Percentiles rank a stretch among this genome's conserved stretches.
phyloP scores from a whole-genome alignment of 2,797 vertebrate genomes.

The Centroberyx gerrardi region DNA sequence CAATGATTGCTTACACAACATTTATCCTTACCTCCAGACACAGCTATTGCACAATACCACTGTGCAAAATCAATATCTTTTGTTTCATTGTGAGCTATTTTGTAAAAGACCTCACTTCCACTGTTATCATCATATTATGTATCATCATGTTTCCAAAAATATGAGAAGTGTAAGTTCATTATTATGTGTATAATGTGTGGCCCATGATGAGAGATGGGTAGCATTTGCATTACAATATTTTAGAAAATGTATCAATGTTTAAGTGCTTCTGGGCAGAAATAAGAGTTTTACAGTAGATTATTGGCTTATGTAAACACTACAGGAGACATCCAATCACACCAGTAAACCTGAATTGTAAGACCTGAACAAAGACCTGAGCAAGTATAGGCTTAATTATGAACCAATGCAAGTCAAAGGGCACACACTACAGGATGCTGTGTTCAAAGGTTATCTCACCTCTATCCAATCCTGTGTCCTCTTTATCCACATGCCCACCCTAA shows the following conservation, averaged over 20 bases:
- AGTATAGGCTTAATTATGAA: neutral
- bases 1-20: conserved; percentile 54
- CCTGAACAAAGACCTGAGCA: neutral
- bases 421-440: neutral
- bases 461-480: neutral
- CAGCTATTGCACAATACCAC: conserved; percentile 54
- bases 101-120: neutral
- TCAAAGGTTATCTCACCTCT: neutral
- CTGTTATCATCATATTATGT: neutral
- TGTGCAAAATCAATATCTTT: conserved; percentile 28
- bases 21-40: conserved; percentile 33
- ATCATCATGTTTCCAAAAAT: too few relatives aligned
- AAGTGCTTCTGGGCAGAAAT: too few relatives aligned
- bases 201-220: too few relatives aligned
- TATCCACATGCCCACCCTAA: neutral
- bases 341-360: too few relatives aligned
- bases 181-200: too few relatives aligned
- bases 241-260: too few relatives aligned
- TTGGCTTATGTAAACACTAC: too few relatives aligned
- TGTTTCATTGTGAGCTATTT: conserved; percentile 24
- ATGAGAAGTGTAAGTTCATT: too few relatives aligned
- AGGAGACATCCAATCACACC: too few relatives aligned
- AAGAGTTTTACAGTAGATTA: too few relatives aligned
- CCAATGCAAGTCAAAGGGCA: conserved; percentile 5
- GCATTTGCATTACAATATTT: too few relatives aligned